Conservation (phyloP, 2,113 vertebrate genomes). For the Pterophyllum scalare region DNA sequence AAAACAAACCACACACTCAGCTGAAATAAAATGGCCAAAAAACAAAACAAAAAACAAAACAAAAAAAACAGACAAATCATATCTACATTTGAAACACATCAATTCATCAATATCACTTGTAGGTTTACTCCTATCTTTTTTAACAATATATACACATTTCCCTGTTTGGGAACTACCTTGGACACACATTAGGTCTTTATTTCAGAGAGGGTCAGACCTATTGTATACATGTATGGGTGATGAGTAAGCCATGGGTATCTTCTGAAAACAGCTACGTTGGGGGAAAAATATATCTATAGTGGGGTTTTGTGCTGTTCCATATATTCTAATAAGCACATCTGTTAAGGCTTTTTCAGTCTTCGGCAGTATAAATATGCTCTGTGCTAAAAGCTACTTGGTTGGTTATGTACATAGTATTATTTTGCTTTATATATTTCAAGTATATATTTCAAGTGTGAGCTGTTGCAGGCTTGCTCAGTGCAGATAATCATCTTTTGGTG, state of each 20-base stretch:
- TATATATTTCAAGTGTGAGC: not conserved
- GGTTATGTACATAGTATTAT: not conserved
- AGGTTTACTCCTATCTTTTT: not conserved
- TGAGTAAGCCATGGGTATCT: slow-evolving; percentile 6
- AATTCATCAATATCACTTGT: not conserved
- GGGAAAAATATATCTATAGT: not conserved
- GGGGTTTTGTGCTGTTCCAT: not conserved
- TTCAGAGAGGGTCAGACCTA: not conserved
- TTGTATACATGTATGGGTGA: not conserved
- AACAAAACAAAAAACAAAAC: not conserved
- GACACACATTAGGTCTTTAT: not conserved
- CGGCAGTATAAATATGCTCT: not conserved
- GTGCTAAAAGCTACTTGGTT: not conserved
- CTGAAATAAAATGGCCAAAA: not conserved
- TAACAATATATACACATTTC: not conserved
- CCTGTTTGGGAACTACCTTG: not conserved
- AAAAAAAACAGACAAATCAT: not conserved
- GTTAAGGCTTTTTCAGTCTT: not conserved
- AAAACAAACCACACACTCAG: not conserved
- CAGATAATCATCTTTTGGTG: slow-evolving; percentile 13
- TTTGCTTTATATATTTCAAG: not conserved
- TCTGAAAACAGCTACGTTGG: slow-evolving; percentile 4
- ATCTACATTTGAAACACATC: not conserved
- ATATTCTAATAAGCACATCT: not conserved
- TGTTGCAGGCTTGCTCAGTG: not conserved